A percentile compares a stretch with the other conserved stretches of the same genome.
Conservation (phyloP, 2,888 invertebrate genomes). For the Clanis bilineata region DNA sequence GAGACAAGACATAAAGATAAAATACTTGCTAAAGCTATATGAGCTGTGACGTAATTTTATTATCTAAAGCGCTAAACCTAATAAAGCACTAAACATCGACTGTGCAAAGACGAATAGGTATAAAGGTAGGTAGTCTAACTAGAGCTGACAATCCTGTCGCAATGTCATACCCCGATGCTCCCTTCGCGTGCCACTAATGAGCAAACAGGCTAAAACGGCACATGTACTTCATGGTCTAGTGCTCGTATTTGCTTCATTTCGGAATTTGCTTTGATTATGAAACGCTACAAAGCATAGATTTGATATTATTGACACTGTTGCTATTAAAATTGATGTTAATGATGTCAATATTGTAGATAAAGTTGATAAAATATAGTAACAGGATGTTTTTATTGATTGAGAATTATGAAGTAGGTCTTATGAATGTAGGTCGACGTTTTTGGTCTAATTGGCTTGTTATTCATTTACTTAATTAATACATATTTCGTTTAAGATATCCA, state of each 20-base stretch:
- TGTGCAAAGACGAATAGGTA: neutral
- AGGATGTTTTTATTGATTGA: neutral
- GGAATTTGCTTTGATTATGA: constrained; percentile 17
- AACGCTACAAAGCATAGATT: neutral
- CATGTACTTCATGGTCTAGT: constrained; percentile 39
- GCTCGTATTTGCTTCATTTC: constrained; percentile 28
- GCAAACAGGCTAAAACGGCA: constrained; percentile 52
- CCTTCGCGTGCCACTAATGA: constrained; percentile 58
- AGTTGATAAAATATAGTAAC: neutral
- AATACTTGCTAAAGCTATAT: too few species aligned
- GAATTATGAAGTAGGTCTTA: neutral
- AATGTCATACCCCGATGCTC: constrained; percentile 36
- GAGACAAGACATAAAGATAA: too few species aligned
- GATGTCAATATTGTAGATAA: neutral
- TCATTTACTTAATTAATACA: neutral
- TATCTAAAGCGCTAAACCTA: too few species aligned
- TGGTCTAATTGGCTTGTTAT: neutral
- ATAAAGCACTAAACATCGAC: neutral
- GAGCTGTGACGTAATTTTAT: too few species aligned
- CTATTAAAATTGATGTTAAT: neutral
- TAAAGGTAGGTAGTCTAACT: neutral
- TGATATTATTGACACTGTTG: neutral
- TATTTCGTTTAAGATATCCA: neutral
- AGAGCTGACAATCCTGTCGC: neutral
- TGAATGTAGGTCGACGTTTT: neutral